These are phyloP conservation scores for Limenitis camilla DNA, from an alignment of 2,888 invertebrate species.

Conservation along the genomic window DNA sequence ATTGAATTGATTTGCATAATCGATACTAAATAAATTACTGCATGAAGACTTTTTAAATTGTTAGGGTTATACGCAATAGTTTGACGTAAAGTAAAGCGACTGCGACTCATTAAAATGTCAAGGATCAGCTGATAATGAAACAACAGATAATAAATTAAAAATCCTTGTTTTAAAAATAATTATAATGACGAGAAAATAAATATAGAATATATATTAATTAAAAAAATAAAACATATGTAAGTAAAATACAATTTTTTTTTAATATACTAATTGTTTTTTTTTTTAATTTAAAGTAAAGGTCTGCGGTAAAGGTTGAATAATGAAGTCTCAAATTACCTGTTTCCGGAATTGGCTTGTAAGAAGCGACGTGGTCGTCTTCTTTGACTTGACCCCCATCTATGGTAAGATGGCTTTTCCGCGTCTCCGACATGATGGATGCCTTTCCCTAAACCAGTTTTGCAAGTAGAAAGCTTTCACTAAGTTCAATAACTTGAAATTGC, in stretches of 20 bases:
- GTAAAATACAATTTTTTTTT: too few species aligned
- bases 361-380: slow-evolving; percentile 63
- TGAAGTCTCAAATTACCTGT: slow-evolving; percentile 66
- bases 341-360: slow-evolving; percentile 76
- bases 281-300: too few species aligned
- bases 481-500: slow-evolving; percentile 9
- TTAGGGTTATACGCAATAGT: slow-evolving; percentile 4
- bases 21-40: neutral
- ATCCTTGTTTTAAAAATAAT: too few species aligned
- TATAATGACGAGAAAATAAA: too few species aligned
- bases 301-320: neutral
- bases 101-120: slow-evolving; percentile 10
- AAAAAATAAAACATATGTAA: too few species aligned
- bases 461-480: slow-evolving; percentile 12
- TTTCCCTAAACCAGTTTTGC: slow-evolving; percentile 15
- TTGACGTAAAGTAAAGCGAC: slow-evolving; percentile 14
- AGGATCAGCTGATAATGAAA: slow-evolving; percentile 20
- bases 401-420: slow-evolving; percentile 58
- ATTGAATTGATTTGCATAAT: too few species aligned
- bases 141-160: too few species aligned
- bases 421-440: slow-evolving; percentile 52
- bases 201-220: too few species aligned
- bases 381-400: slow-evolving; percentile 67
- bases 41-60: slow-evolving; percentile 2
- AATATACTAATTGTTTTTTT: too few species aligned